Percentiles rank a stretch among this genome's conserved stretches.
Conservation (phyloP, 1,140 invertebrate genomes). For the Idris sp. region DNA sequence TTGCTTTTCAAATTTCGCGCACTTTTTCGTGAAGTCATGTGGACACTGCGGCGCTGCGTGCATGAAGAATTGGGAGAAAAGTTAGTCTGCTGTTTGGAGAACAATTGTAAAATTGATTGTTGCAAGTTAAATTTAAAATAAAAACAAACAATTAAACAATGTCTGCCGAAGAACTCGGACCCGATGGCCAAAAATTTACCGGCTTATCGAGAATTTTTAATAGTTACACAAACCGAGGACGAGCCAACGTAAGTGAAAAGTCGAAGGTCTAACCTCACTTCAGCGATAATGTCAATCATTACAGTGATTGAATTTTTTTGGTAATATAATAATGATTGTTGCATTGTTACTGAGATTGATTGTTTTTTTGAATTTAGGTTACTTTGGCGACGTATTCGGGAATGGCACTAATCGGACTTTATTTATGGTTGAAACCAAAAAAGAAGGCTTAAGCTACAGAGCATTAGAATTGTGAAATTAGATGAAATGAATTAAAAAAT, state of each 20-base stretch:
- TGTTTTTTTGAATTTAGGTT: slow-evolving; percentile 3
- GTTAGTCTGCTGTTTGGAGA: too few relatives aligned
- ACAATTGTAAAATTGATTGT: too few relatives aligned
- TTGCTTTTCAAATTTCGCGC: too few relatives aligned
- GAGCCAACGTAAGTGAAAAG: slow-evolving; percentile 20
- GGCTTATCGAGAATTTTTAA: slow-evolving; percentile 19
- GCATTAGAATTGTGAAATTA: neutral
- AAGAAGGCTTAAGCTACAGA: slow-evolving; percentile 1
- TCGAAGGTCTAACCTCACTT: slow-evolving; percentile 8
- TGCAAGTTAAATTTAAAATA: slow-evolving; percentile 3
- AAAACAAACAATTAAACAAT: slow-evolving; percentile 7
- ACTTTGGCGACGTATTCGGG: slow-evolving; percentile 3
- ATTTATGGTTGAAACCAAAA: slow-evolving; percentile 18
- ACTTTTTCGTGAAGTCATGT: too few relatives aligned
- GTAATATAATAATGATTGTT: neutral
- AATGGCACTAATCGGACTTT: neutral
- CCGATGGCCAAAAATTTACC: slow-evolving; percentile 22
- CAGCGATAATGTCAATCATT: neutral
- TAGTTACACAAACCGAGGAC: slow-evolving; percentile 21
- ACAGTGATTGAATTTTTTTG: slow-evolving; percentile 1
- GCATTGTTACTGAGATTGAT: too few relatives aligned
- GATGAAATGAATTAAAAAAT: slow-evolving; percentile 2
- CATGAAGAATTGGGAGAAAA: too few relatives aligned
- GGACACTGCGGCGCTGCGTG: too few relatives aligned
- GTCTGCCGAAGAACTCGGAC: slow-evolving; percentile 13